Evolutionary conservation across 2,113 vertebrate genomes (phyloP), one percentile per base, ranked within the genome.

Genomic region (Ariopsis seemanni): DNA sequence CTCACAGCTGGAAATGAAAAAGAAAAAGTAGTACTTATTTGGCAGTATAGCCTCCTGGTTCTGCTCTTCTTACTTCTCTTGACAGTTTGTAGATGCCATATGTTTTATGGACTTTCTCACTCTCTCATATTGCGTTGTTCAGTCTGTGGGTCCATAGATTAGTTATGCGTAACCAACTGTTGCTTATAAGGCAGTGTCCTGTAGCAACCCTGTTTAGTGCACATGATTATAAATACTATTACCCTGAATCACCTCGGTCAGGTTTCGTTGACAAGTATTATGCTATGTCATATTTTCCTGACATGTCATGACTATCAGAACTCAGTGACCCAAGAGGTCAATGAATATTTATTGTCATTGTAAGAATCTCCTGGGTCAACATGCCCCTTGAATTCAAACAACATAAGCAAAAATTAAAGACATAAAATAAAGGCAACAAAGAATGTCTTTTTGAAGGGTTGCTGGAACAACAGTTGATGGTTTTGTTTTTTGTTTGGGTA

Each of bases 131-230:
- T 62, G 63, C 83, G 84, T 93, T 94, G 91, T 57, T 78, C 69
- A 67, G 86, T 83, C 79, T 72, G 52, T 82, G 57, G 75, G 88
- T 89, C 79, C 87, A 88, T 85, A 89, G 88, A 90, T 85, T 72
- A 85, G 81, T 83, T 57, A 88, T 53, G 55, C 60, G 87, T 85
- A 87, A 78, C 85, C 63, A 84, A 75, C 85, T 82, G 84, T 50
- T 83, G 83, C 84, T 77, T 86, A 63, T 69, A 81, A 80, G 74
- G 82, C 42, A 88, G 27, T 30, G 78, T 74, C 84, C 75, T 85
- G n/a, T 58, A 71, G 52, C 87, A 78, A 90, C 85, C 77, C 82
- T 25, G 18, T 27, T 42, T 34, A 69, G 7, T 17, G 42, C 60
- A 82, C 25, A 48, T 34, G 84, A 57, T 62, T 42, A n/a, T 30